Base-by-base conservation (phyloP, 2,888 invertebrate genomes). In the Carterocephalus palaemon region DNA sequence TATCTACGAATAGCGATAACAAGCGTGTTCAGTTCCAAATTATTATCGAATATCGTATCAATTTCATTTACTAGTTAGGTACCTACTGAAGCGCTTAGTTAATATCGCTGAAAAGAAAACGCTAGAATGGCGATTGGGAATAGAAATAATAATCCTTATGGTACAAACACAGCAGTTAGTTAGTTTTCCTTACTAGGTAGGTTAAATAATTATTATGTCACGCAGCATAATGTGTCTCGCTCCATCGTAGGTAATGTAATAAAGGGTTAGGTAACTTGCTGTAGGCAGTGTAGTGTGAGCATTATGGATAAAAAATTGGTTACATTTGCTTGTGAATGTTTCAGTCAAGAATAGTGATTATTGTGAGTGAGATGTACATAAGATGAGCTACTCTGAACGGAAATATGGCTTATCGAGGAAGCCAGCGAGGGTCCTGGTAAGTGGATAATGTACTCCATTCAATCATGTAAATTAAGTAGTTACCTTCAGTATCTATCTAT, bases 321-420 rank as follows among this genome's bases (percentile, higher is more conserved):
- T 26, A 22, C 22, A 39, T 4, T 4, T 31, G 39, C 29, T 29
- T 39, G 22, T 15, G n/a, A 13, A 39, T 19, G 38, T 38, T 38
- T 38, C 38, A 38, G 38, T 38, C 26, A 28, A 28, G 38, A 38
- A 38, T 19, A 28, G 38, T 28, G 9, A 28, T 28, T 38, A 38
- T 38, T 38, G 39, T 33, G 38, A 36, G 29, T 29, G 13, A 22
- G 22, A 53, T 48, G 53, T 37, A 38, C 26, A 33, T 36, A 45
- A 45, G 20, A 29, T 19, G 10, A 58, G 48, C 34, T 57, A 56
- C 26, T 55, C 53, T 48, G 59, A 57, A 40, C 53, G 41, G 1
- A 61, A 52, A 41, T 56, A 62, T 39, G 54, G 57, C 4, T 51
- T 53, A 0, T 16, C 41, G 3, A 53, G 50, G 31, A 59, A 50